Evolutionary conservation across 2,113 vertebrate genomes (phyloP).

Genomic region (Mastomys natalensis): DNA sequence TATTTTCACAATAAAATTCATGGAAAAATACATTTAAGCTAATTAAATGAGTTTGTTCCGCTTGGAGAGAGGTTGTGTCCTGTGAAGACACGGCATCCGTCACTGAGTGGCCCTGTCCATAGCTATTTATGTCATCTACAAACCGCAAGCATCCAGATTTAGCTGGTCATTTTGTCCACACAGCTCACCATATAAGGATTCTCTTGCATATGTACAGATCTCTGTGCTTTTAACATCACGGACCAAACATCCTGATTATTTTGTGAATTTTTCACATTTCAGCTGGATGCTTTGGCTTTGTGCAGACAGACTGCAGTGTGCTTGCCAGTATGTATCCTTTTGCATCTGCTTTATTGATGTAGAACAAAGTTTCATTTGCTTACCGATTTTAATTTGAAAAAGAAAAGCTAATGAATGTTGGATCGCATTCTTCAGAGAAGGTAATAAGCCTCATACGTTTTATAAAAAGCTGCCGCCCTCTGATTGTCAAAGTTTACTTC

Average conservation of each 20-base stretch:
- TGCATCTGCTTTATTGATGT: conserved; percentile 13
- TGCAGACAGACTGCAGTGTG: conserved; percentile 57
- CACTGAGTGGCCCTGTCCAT: background rate
- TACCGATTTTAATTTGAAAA: conserved; percentile 35
- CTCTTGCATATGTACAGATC: background rate
- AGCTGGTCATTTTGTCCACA: background rate
- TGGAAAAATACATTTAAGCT: conserved; percentile 33
- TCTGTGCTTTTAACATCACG: conserved; percentile 24
- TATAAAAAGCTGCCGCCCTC: conserved; percentile 30
- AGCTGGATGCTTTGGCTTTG: conserved; percentile 56
- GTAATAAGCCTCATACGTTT: conserved; percentile 13
- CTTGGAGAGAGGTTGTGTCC: conserved; percentile 23
- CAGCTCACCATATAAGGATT: conserved; percentile 19
- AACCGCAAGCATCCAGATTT: background rate
- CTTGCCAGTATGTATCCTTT: conserved; percentile 57
- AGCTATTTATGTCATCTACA: conserved; percentile 41
- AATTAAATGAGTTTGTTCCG: conserved; percentile 57
- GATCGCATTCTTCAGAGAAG: conserved; percentile 7
- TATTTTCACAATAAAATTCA: conserved; percentile 45
- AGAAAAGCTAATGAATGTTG: conserved; percentile 54
- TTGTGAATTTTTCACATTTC: conserved; percentile 43
- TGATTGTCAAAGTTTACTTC: conserved; percentile 77
- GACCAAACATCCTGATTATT: conserved; percentile 62
- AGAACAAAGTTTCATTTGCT: conserved; percentile 52
- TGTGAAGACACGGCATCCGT: conserved; percentile 19